Percentiles rank a stretch among this genome's conserved stretches.
phyloP scores from a whole-genome alignment of 2,113 vertebrate species.

The Sisor rabdophorus region DNA sequence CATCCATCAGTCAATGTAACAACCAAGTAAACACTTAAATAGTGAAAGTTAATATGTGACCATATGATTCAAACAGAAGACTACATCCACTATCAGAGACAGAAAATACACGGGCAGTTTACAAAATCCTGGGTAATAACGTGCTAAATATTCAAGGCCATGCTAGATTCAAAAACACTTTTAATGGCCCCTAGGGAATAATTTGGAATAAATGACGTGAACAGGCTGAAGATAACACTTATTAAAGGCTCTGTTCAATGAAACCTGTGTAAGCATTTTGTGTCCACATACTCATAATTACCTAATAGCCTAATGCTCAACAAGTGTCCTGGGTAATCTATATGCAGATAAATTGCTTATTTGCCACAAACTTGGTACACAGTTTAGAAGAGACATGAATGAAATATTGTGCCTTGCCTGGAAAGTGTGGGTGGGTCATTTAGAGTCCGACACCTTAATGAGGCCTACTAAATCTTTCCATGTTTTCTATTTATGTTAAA shows the following conservation, averaged over 20 bases:
- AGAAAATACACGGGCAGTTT: constrained; percentile 31
- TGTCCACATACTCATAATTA: constrained; percentile 36
- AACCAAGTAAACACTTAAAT: constrained; percentile 2
- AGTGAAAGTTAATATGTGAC: constrained; percentile 24
- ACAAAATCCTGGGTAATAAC: constrained; percentile 15
- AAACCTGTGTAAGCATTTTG: constrained; percentile 30
- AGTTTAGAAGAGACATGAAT: constrained; percentile 49
- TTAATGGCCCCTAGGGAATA: constrained; percentile 38
- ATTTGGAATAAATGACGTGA: constrained; percentile 35
- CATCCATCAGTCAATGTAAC: constrained; percentile 43
- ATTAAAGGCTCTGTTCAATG: constrained; percentile 31
- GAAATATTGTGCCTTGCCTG: constrained; percentile 44
- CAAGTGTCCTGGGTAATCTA: constrained; percentile 37
- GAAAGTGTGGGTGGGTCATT: constrained; percentile 53
- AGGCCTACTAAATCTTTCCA: constrained; percentile 51
- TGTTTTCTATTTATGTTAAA: constrained; percentile 12
- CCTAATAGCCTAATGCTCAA: constrained; percentile 44
- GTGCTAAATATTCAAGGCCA: constrained; percentile 36
- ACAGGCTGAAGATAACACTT: constrained; percentile 37
- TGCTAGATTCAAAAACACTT: constrained; percentile 31
- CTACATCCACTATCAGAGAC: constrained; percentile 18
- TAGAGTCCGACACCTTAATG: constrained; percentile 54
- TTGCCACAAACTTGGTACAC: constrained; percentile 42
- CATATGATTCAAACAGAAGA: constrained; percentile 18
- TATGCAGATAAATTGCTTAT: constrained; percentile 55